Percentiles rank a stretch among this genome's conserved stretches.
Conservation (phyloP, 2,113 vertebrate species). For the Plectropomus leopardus region DNA sequence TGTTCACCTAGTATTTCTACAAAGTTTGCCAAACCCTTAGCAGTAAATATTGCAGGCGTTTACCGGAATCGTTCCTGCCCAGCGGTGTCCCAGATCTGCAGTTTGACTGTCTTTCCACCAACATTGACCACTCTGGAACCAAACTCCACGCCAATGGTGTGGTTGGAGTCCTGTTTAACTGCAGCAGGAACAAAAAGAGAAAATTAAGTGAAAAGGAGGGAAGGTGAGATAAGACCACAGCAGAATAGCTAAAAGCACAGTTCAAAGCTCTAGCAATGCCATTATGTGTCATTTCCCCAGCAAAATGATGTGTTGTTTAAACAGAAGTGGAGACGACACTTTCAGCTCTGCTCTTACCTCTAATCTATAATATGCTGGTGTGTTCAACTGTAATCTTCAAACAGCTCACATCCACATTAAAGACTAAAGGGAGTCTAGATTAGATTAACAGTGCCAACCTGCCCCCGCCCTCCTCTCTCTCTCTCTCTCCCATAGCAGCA, state of each 20-base stretch:
- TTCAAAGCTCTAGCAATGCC: neutral
- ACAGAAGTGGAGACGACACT: neutral
- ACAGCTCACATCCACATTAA: conserved; percentile 27
- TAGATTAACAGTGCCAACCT: conserved; percentile 28
- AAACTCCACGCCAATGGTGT: conserved; percentile 96
- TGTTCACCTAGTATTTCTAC: neutral
- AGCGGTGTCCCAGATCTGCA: conserved; percentile 97
- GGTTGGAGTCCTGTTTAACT: conserved; percentile 97
- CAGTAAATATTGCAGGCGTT: neutral
- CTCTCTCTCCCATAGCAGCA: conserved; percentile 15
- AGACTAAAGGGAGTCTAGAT: conserved; percentile 3
- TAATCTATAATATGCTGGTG: conserved; percentile 14
- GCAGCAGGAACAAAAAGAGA: neutral
- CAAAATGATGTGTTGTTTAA: neutral
- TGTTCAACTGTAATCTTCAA: conserved; percentile 26
- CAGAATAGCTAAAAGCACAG: neutral
- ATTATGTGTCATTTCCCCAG: neutral
- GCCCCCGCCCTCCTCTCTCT: neutral
- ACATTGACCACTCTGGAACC: conserved; percentile 94
- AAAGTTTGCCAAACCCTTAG: neutral
- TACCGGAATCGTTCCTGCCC: conserved; percentile 95
- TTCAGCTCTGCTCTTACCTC: neutral
- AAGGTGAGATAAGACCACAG: neutral
- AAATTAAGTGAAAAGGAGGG: too few relatives aligned
- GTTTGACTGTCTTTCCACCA: conserved; percentile 93